Evolutionary conservation across 1,140 invertebrate genomes (phyloP).

Genomic region (Metaphire vulgaris): DNA sequence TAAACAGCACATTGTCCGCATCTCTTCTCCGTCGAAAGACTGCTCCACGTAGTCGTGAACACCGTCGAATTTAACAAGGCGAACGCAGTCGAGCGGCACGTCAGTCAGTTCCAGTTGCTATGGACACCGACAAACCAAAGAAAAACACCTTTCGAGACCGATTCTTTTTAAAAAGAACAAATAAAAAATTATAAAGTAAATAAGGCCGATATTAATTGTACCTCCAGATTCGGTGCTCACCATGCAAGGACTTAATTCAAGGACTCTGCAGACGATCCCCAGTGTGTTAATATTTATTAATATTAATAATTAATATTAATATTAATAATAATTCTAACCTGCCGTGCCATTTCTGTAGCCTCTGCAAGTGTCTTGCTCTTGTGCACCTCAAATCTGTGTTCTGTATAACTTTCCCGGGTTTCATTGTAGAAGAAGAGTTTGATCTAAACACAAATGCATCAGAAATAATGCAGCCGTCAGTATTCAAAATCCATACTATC

Average conservation of each 20-base stretch:
- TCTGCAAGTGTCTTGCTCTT: constrained; percentile 59
- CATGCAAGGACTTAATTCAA: no score
- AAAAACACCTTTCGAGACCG: no score
- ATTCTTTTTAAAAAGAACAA: no score
- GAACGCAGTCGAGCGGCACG: constrained; percentile 60
- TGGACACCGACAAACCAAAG: constrained; percentile 24
- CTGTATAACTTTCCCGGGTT: constrained; percentile 53
- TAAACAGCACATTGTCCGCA: constrained; percentile 55
- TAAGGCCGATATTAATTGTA: no score
- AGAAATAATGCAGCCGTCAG: no score
- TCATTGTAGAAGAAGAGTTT: constrained; percentile 64
- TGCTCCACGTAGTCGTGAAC: constrained; percentile 63
- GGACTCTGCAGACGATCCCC: no score
- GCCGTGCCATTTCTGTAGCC: constrained; percentile 58
- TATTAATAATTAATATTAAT: no score
- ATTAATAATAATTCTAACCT: no score
- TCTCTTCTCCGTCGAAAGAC: constrained; percentile 62
- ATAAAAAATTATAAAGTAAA: no score
- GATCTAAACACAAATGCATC: constrained; percentile 41
- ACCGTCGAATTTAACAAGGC: constrained; percentile 67
- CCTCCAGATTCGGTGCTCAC: no score
- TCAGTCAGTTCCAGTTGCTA: constrained; percentile 59
- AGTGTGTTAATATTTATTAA: no score
- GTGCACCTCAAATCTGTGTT: constrained; percentile 57
- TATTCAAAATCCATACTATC: no score